Conservation (phyloP, 2,888 invertebrate genomes). For the Nemotelus pantherinus region DNA sequence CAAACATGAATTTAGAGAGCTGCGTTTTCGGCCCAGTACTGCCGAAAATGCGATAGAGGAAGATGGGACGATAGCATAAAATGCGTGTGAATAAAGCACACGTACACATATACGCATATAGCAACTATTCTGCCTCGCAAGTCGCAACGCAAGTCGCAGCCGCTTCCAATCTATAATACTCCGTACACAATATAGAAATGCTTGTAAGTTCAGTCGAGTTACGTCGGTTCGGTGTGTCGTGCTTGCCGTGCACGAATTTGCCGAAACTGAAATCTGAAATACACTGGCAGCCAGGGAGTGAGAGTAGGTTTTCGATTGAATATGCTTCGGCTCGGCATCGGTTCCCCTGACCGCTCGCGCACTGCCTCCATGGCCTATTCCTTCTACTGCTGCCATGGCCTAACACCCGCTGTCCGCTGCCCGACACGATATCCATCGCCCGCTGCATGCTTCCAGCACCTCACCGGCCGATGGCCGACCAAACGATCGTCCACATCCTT, state of each 20-base stretch:
- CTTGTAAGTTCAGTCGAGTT: conserved; percentile 33
- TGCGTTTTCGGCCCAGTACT: conserved; percentile 61
- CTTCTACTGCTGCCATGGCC: conserved; percentile 6
- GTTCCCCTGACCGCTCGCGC: not conserved
- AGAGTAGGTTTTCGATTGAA: conserved; percentile 31
- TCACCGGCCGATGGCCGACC: no score
- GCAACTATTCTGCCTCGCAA: conserved; percentile 27
- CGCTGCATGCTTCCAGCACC: no score
- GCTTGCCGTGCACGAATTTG: conserved; percentile 18
- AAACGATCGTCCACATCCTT: no score
- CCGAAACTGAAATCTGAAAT: conserved; percentile 19
- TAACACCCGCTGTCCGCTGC: not conserved
- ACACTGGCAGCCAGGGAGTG: conserved; percentile 16
- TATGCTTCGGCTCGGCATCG: not conserved
- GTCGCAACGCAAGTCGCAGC: not conserved
- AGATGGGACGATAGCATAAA: conserved; percentile 56
- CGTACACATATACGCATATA: conserved; percentile 40
- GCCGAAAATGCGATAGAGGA: conserved; percentile 55
- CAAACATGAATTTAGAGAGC: conserved; percentile 64
- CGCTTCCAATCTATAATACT: conserved; percentile 24
- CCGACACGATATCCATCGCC: no score
- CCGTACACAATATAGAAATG: conserved; percentile 39
- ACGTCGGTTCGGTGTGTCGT: conserved; percentile 1
- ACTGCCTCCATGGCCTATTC: conserved; percentile 15
- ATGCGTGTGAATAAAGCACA: conserved; percentile 55